A percentile compares a stretch with the other conserved stretches of the same genome.
Conservation (phyloP, 2,888 invertebrate species). For the Tethea ocularis region DNA sequence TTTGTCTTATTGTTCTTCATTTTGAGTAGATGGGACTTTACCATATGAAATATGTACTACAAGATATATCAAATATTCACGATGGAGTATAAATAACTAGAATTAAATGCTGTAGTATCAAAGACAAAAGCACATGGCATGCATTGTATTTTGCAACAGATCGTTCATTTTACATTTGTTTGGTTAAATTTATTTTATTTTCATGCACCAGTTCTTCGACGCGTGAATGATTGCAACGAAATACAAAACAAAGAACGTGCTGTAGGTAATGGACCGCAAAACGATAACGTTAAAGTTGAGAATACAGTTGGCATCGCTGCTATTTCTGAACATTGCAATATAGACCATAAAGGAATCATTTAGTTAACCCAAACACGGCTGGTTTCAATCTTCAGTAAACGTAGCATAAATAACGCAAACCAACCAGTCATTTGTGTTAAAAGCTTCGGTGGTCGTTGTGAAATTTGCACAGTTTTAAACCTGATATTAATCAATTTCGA, state of each 20-base stretch:
- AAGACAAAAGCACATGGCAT: not conserved
- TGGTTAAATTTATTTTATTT: not conserved
- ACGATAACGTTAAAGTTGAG: not conserved
- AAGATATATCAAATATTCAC: not conserved
- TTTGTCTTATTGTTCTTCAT: constrained; percentile 30
- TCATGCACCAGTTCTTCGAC: not conserved
- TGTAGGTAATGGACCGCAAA: not conserved
- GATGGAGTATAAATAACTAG: not conserved
- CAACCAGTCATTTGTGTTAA: not conserved
- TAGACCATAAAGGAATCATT: constrained; percentile 1
- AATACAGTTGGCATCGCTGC: not conserved
- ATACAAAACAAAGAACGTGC: not conserved
- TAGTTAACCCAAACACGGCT: constrained; percentile 3
- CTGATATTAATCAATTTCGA: not conserved
- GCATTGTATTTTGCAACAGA: not conserved
- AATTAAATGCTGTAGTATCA: not conserved
- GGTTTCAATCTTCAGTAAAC: not conserved
- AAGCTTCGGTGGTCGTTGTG: not conserved
- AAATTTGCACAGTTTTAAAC: not conserved
- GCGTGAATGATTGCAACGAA: not conserved
- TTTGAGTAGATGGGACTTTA: not conserved
- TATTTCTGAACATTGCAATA: not conserved
- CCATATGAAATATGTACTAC: not conserved
- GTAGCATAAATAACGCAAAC: not conserved
- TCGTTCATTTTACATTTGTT: not conserved